These are phyloP conservation scores for Ornithoptera alexandrae DNA, from an alignment of 2,888 invertebrate genomes.

Conservation along the genomic window DNA sequence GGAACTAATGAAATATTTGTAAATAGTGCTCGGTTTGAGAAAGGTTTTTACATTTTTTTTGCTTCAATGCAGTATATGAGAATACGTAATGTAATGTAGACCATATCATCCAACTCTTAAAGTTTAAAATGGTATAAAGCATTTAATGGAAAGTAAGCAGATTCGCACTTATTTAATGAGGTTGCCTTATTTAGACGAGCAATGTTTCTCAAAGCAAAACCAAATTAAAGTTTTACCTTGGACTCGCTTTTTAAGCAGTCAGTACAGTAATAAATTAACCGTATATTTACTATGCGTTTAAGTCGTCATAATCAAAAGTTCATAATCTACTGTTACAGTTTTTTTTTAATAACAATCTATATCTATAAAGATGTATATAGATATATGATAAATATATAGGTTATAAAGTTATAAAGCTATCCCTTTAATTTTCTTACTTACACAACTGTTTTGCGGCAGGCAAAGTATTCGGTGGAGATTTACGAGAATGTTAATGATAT, in stretches of 20 bases:
- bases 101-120: neutral
- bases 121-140: neutral
- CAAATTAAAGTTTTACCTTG: conserved; percentile 15
- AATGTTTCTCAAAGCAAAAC: conserved; percentile 20
- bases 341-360: neutral
- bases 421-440: too few species aligned
- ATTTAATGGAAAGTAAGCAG: conserved; percentile 7
- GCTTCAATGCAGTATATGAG: neutral
- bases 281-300: neutral
- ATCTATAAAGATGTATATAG: too few species aligned
- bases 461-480: too few species aligned
- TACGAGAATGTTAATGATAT: too few species aligned
- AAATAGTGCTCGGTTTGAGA: conserved; percentile 2
- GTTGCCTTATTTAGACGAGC: conserved; percentile 15
- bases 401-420: too few species aligned
- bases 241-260: conserved; percentile 8
- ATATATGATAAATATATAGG: too few species aligned
- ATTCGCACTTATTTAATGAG: conserved; percentile 22
- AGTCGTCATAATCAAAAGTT: neutral
- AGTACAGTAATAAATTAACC: neutral
- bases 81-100: neutral
- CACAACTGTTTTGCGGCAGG: too few species aligned
- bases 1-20: neutral
- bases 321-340: neutral
- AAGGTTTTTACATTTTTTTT: neutral